Conservation (phyloP, 2,797 vertebrate genomes). For the Oreonectes daqikongensis region DNA sequence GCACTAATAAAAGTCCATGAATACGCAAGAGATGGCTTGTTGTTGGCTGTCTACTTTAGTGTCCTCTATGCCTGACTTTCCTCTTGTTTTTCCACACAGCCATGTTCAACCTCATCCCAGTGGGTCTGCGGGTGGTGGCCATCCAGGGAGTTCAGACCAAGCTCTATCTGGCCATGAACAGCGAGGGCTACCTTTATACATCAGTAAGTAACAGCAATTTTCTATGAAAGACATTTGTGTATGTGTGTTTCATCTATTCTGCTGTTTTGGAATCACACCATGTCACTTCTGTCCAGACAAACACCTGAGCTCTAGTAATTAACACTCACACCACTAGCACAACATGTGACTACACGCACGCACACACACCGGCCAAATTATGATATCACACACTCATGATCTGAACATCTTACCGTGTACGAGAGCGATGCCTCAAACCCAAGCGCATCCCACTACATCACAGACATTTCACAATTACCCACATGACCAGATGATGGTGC, state of each 20-base stretch:
- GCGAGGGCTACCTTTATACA: constrained; percentile 96
- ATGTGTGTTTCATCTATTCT: neutral
- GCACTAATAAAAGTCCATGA: no score
- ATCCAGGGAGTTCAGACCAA: constrained; percentile 99
- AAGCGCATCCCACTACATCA: neutral
- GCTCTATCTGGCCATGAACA: constrained; percentile 98
- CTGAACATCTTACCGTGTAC: neutral
- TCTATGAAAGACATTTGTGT: constrained; percentile 1
- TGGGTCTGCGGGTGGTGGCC: constrained; percentile 98
- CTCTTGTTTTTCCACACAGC: constrained; percentile 74
- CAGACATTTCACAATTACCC: constrained; percentile 11
- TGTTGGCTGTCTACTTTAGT: no score
- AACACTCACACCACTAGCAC: neutral
- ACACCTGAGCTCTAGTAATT: constrained; percentile 17
- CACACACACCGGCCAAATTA: constrained; percentile 8
- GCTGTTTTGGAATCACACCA: constrained; percentile 15
- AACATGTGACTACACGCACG: neutral
- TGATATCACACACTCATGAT: constrained; percentile 5
- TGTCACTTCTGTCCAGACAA: constrained; percentile 10
- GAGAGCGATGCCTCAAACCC: neutral
- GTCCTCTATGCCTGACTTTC: neutral
- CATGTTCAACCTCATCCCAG: constrained; percentile 99
- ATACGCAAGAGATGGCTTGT: no score
- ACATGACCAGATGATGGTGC: constrained; percentile 36
- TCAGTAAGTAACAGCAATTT: constrained; percentile 85